A percentile compares a stretch with the other conserved stretches of the same genome.
Conservation (phyloP, 2,888 invertebrate species). For the Serripes groenlandicus region DNA sequence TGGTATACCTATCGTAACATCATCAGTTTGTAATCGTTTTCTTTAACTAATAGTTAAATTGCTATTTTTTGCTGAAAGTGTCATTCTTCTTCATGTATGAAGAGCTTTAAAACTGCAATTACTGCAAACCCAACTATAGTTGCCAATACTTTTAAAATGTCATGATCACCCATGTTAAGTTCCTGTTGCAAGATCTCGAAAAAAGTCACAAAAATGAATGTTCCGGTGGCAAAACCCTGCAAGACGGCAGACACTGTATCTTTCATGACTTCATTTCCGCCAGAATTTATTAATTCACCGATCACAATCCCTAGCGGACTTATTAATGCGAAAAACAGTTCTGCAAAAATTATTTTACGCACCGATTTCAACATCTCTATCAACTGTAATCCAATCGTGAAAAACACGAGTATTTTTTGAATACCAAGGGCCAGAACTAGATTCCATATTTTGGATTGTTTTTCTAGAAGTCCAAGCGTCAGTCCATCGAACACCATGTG, state of each 20-base stretch:
- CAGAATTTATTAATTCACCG: conserved; percentile 8
- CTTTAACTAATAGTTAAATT: too few relatives aligned
- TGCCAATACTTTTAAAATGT: conserved; percentile 12
- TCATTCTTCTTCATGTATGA: conserved; percentile 10
- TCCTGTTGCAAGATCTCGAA: conserved; percentile 42
- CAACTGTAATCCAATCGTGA: conserved; percentile 19
- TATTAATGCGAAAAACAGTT: conserved; percentile 1
- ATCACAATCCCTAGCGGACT: conserved; percentile 22
- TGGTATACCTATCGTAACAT: too few relatives aligned
- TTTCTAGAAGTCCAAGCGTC: conserved; percentile 87
- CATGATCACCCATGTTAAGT: conserved; percentile 2
- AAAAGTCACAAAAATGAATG: conserved; percentile 42
- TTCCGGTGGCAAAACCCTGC: conserved; percentile 20
- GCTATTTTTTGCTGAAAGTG: too few relatives aligned
- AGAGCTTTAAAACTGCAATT: conserved; percentile 12
- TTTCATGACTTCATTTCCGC: background rate
- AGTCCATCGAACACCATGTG: conserved; percentile 89
- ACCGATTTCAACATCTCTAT: conserved; percentile 24
- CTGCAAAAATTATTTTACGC: conserved; percentile 14
- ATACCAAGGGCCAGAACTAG: conserved; percentile 87
- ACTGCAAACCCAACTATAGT: conserved; percentile 25
- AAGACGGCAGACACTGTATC: background rate
- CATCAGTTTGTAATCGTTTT: too few relatives aligned
- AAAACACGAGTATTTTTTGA: conserved; percentile 88
- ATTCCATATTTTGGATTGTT: conserved; percentile 78